Percentiles rank a stretch among this genome's conserved stretches.
Conservation (phyloP, 2,113 vertebrate genomes). For the Myodes glareolus region DNA sequence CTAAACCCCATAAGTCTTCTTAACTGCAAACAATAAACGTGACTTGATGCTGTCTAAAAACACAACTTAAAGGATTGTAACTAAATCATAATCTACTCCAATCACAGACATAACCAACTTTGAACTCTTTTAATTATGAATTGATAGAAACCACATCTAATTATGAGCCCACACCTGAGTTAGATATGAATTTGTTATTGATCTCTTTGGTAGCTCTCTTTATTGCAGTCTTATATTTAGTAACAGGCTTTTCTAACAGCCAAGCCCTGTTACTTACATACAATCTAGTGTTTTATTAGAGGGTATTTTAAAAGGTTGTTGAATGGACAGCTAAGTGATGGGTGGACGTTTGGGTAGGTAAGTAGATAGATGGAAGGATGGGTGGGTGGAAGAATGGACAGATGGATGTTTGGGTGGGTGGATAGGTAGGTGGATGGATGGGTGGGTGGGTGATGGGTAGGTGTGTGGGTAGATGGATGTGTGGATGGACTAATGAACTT, state of each 20-base stretch:
- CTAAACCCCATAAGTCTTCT: slow-evolving; percentile 1
- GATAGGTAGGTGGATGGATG: background rate
- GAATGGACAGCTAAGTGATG: background rate
- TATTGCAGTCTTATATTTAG: background rate
- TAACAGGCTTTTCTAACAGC: background rate
- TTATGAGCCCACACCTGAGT: background rate
- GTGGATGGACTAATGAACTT: background rate
- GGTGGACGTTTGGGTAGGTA: background rate
- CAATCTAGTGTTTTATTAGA: background rate
- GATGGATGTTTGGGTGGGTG: background rate
- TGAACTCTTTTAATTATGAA: background rate
- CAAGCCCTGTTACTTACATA: background rate
- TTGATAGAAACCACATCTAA: background rate
- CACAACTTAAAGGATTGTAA: background rate
- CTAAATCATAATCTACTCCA: background rate
- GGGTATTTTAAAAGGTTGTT: slow-evolving; percentile 10
- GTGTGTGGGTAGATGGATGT: background rate
- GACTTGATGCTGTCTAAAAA: background rate
- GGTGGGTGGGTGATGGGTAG: background rate
- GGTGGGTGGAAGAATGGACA: too few species aligned
- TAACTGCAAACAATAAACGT: slow-evolving; percentile 25
- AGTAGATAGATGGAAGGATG: background rate
- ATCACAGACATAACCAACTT: background rate
- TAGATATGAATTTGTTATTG: background rate
- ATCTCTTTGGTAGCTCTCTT: background rate